Conservation (phyloP, 2,888 invertebrate genomes). For the Xestia xanthographa region DNA sequence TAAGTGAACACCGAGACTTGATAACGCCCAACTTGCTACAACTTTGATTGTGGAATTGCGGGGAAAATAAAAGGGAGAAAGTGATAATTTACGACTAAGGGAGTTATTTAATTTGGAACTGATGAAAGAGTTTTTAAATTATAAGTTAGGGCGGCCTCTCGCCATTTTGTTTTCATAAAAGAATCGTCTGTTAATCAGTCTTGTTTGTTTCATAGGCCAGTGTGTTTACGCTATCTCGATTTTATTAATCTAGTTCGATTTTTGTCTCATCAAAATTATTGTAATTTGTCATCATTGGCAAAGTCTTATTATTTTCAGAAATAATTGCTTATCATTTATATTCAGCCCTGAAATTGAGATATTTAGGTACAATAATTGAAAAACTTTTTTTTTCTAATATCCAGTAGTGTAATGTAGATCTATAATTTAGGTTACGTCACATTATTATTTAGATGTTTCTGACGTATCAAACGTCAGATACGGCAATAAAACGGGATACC, state of each 20-base stretch:
- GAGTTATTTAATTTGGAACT: constrained; percentile 39
- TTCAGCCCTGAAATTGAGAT: neutral
- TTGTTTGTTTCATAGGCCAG: constrained; percentile 13
- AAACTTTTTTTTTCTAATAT: no score
- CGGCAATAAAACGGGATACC: neutral
- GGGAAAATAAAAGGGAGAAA: constrained; percentile 35
- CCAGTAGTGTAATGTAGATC: no score
- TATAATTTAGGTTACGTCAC: neutral
- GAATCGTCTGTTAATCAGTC: neutral
- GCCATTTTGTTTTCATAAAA: neutral
- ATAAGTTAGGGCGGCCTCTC: neutral
- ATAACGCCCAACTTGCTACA: constrained; percentile 58
- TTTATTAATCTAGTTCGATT: neutral
- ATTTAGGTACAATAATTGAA: neutral
- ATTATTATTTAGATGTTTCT: neutral
- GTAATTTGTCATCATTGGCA: neutral
- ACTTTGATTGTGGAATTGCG: constrained; percentile 37
- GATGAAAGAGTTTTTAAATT: constrained; percentile 36
- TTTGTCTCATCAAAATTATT: neutral
- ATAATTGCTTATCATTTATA: constrained; percentile 6
- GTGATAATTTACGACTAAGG: constrained; percentile 42
- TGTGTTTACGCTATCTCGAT: no score
- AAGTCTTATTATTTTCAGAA: neutral
- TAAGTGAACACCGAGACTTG: constrained; percentile 49
- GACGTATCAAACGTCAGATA: neutral